Base-by-base conservation (phyloP, 2,113 vertebrate species). In the Oophaga pumilio region DNA sequence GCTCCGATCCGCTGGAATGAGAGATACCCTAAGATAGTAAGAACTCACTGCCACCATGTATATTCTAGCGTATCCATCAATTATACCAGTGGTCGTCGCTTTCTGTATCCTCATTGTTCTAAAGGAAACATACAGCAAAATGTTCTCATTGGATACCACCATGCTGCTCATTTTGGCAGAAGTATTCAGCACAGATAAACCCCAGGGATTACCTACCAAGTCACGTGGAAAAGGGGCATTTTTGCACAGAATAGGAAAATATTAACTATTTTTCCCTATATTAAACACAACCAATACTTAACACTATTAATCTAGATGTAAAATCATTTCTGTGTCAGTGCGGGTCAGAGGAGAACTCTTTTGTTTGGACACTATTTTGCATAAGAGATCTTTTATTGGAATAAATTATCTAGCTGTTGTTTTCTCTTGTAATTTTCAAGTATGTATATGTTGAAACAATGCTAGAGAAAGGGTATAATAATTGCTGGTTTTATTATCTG, bases 391-490 rank as follows among this genome's bases (percentile, higher is more conserved):
- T 74, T 74, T 74, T 74, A 74, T 50, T 74, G 71, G 71, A 74
- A 74, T 74, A 74, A 73, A 73, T 73, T 43, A 73, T 73, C 28
- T 73, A 73, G 69, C 69, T 71, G 68, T 71, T 71, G 24, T 71
- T 71, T 68, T 71, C 17, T 10, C 68, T 8, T 66, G 4, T 73
- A 28, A 69, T 69, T 13, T 11, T 73, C 33, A 33, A 2, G 28
- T 33, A 18, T 73, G 24, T 24, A 3, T 66, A 18, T 73, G 69
- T 26, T 68, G 66, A 68, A 26, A 68, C 24, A 13, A 11, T 56
- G 53, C 8, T 56, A 56, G 53, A 56, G 33, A 43, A 43, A 3
- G 33, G 33, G 33, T 43, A 43, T 43, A 43, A 43, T 43, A 5
- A 43, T 43, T 0, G 33, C 33, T 43, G n/a, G n/a, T n/a, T 43